phyloP scores from a whole-genome alignment of 2,113 vertebrate genomes.

The Archocentrus centrarchus region DNA sequence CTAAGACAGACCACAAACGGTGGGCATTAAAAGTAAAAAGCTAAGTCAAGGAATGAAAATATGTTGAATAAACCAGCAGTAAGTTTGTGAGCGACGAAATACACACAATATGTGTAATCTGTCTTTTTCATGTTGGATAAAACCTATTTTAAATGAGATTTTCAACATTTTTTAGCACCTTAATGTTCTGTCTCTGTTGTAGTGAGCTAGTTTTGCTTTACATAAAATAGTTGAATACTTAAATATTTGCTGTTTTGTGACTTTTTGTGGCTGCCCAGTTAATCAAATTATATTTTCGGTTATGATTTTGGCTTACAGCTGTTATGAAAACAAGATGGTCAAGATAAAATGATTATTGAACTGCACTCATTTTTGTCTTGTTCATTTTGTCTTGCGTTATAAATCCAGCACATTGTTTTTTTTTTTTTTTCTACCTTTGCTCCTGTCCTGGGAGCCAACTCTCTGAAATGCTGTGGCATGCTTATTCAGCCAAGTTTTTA shows the following conservation, averaged over 20 bases:
- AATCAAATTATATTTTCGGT: background rate
- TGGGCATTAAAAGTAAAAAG: background rate
- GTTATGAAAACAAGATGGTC: background rate
- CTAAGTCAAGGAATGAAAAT: no score
- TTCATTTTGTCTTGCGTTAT: background rate
- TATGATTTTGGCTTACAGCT: background rate
- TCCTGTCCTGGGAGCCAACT: background rate
- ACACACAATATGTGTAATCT: no score
- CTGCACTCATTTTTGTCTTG: background rate
- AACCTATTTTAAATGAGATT: no score
- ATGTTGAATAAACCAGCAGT: background rate
- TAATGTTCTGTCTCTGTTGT: background rate
- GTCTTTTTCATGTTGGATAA: background rate
- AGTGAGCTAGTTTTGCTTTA: background rate
- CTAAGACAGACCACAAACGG: background rate
- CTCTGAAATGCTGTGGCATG: background rate
- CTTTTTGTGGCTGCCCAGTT: background rate
- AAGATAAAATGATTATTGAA: background rate
- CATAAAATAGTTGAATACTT: background rate
- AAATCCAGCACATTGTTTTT: background rate
- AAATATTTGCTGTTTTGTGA: background rate
- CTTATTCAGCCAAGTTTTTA: background rate
- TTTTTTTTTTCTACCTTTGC: background rate
- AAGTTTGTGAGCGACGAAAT: background rate
- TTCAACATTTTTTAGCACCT: no score